A percentile compares a stretch with the other conserved stretches of the same genome.
Evolutionary conservation across 1,140 invertebrate species (phyloP).

Genomic region (Luehdorfia chinensis): DNA sequence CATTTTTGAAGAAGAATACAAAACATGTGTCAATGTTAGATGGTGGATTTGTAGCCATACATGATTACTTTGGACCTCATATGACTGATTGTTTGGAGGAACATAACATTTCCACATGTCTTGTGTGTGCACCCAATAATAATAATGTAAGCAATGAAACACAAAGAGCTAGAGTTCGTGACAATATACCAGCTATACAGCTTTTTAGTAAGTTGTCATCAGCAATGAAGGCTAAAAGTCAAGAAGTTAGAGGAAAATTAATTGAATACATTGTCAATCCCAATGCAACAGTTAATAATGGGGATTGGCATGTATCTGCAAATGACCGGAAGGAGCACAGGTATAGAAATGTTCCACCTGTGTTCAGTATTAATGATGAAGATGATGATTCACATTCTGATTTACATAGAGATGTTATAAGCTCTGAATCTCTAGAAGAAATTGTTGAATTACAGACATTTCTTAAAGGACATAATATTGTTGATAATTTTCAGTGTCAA

Average conservation of each 20-base stretch:
- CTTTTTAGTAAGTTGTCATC: slow-evolving; percentile 87
- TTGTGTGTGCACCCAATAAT: slow-evolving; percentile 85
- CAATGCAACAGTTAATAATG: slow-evolving; percentile 77
- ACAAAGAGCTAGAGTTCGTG: slow-evolving; percentile 43
- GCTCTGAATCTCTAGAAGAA: slow-evolving; percentile 57
- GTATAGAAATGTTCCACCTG: slow-evolving; percentile 92
- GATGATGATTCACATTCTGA: slow-evolving; percentile 81
- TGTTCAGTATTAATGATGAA: slow-evolving; percentile 97
- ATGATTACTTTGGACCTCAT: slow-evolving; percentile 89
- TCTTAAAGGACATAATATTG: slow-evolving; percentile 90
- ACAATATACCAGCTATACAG: slow-evolving; percentile 78
- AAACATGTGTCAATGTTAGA: slow-evolving; percentile 94
- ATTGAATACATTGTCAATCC: slow-evolving; percentile 96
- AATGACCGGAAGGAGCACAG: slow-evolving; percentile 90
- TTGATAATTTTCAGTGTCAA: slow-evolving; percentile 92
- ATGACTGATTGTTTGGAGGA: slow-evolving; percentile 88
- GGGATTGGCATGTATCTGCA: slow-evolving; percentile 88
- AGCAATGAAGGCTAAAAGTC: slow-evolving; percentile 92
- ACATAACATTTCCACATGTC: slow-evolving; percentile 87
- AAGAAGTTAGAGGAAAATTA: slow-evolving; percentile 94
- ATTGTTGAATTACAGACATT: slow-evolving; percentile 77
- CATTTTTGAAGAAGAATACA: slow-evolving; percentile 96
- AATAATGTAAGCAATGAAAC: slow-evolving; percentile 62
- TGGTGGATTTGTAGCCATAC: slow-evolving; percentile 94
- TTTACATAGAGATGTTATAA: slow-evolving; percentile 39